Conservation (phyloP, 2,113 vertebrate species). For the Tympanuchus pallidicinctus region DNA sequence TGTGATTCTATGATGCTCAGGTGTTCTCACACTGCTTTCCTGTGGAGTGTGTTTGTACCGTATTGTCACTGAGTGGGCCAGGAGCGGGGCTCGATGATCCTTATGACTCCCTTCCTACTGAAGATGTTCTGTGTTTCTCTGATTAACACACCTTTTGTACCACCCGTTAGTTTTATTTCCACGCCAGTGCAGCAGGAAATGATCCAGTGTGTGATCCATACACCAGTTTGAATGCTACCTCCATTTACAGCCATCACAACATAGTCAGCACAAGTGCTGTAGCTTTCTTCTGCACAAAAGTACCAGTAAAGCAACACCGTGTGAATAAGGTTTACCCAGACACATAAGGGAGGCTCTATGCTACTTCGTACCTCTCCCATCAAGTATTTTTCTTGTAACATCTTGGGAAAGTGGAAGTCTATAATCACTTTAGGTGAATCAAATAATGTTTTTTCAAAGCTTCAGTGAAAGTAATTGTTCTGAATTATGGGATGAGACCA, state of each 20-base stretch:
- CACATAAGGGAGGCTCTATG: not conserved
- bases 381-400: not conserved
- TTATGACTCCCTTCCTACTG: too few relatives aligned
- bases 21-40: not conserved
- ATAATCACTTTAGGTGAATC: not conserved
- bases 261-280: rapidly evolving
- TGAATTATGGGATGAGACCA: not conserved
- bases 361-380: not conserved
- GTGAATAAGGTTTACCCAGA: not conserved
- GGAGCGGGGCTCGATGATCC: too few relatives aligned
- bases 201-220: rapidly evolving
- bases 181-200: not conserved
- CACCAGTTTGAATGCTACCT: rapidly evolving
- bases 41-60: not conserved
- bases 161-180: not conserved
- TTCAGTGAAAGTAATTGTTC: not conserved
- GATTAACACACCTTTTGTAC: too few relatives aligned
- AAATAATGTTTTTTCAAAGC: not conserved
- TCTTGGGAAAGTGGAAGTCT: not conserved
- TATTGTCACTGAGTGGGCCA: too few relatives aligned
- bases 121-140: too few relatives aligned
- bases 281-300: not conserved
- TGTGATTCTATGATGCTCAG: not conserved
- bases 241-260: too few relatives aligned
- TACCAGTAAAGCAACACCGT: not conserved